These are phyloP conservation scores for Bibio marci DNA, from an alignment of 2,888 invertebrate genomes.

Conservation along the genomic window DNA sequence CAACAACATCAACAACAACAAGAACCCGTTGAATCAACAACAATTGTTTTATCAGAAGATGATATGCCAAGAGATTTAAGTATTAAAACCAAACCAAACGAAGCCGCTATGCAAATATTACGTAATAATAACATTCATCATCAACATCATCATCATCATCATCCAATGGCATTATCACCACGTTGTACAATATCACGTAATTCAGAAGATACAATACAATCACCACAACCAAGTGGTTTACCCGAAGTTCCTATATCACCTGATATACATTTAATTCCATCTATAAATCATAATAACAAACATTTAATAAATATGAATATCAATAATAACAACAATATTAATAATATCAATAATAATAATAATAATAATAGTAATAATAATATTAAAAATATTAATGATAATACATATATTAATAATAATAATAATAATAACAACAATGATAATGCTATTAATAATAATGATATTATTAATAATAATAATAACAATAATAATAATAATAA, in stretches of 20 bases:
- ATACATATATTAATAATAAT: too few species aligned
- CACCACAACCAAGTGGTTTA: conserved; percentile 54
- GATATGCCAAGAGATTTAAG: conserved; percentile 43
- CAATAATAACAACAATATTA: too few species aligned
- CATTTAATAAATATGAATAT: conserved; percentile 34
- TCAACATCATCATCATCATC: conserved; percentile 15
- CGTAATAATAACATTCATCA: too few species aligned
- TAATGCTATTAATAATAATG: too few species aligned
- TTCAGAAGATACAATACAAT: conserved; percentile 55
- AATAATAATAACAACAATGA: too few species aligned
- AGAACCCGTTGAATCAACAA: conserved; percentile 8
- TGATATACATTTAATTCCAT: conserved; percentile 34
- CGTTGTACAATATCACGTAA: conserved; percentile 49
- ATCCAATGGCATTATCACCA: conserved; percentile 13
- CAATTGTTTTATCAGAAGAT: conserved; percentile 22
- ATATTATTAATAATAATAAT: too few species aligned
- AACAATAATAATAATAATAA: too few species aligned
- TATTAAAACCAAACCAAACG: conserved; percentile 31
- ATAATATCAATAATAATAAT: too few species aligned
- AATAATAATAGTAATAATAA: too few species aligned
- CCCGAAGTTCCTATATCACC: conserved; percentile 53
- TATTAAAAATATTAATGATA: too few species aligned
- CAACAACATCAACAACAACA: conserved; percentile 2
- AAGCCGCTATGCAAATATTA: conserved; percentile 27
- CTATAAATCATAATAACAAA: conserved; percentile 13